Evolutionary conservation across 1,140 invertebrate species (phyloP).

Genomic region (Trachymyrmex cornetzi): DNA sequence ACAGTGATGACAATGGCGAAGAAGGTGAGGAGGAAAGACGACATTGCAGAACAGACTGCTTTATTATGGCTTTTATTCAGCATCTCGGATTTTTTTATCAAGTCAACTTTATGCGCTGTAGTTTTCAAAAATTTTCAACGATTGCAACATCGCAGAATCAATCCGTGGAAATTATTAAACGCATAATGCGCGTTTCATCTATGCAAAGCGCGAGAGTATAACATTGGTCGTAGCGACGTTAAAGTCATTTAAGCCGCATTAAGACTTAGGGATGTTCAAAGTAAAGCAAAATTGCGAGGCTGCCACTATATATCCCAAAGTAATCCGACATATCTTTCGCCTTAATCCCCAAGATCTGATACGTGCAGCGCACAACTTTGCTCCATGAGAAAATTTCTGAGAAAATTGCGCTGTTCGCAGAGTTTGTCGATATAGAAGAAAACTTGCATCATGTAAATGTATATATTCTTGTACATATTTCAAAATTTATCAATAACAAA

Average conservation of each 20-base stretch:
- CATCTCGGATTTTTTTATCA: constrained; percentile 32
- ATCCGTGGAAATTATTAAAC: constrained; percentile 1
- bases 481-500: not conserved
- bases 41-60: constrained; percentile 47
- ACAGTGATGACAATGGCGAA: not conserved
- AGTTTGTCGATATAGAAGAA: not conserved
- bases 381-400: constrained; percentile 8
- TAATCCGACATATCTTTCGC: constrained; percentile 57
- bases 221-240: constrained; percentile 14
- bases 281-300: constrained; percentile 22
- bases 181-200: constrained; percentile 1
- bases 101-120: constrained; percentile 5
- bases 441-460: not conserved
- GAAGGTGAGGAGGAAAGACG: not conserved
- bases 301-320: constrained; percentile 14
- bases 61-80: constrained; percentile 62
- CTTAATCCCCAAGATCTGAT: constrained; percentile 34
- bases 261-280: constrained; percentile 47
- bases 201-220: not conserved
- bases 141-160: not conserved
- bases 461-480: not conserved
- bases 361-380: constrained; percentile 12
- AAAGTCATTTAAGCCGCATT: constrained; percentile 58
- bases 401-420: constrained; percentile 23
- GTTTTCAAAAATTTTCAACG: not conserved